phyloP scores from a whole-genome alignment of 2,113 vertebrate genomes.

The Gymnogyps californianus region DNA sequence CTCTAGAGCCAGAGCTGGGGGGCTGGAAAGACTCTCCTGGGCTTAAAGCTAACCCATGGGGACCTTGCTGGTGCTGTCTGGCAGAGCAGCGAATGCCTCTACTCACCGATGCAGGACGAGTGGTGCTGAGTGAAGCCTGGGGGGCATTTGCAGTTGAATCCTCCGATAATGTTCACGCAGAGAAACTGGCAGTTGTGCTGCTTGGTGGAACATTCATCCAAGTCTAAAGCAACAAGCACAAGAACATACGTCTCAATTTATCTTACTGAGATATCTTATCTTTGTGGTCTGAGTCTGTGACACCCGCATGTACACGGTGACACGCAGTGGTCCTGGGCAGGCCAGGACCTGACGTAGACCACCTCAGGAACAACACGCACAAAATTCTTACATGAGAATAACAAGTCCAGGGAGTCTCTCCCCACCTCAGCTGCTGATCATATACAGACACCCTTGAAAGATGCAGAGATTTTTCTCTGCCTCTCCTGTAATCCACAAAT shows the following conservation, averaged over 20 bases:
- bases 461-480: background rate
- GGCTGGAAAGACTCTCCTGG: background rate
- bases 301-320: fast-evolving
- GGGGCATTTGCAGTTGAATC: slow-evolving; percentile 92
- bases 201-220: slow-evolving; percentile 93
- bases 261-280: background rate
- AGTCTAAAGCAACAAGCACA: slow-evolving; percentile 69
- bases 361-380: background rate
- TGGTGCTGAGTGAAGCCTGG: slow-evolving; percentile 91
- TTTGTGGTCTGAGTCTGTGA: background rate
- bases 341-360: fast-evolving
- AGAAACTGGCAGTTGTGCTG: slow-evolving; percentile 97
- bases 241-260: background rate
- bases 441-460: background rate
- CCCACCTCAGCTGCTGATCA: background rate
- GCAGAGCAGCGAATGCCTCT: background rate
- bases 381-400: fast-evolving
- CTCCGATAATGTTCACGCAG: slow-evolving; percentile 88
- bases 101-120: slow-evolving; percentile 89
- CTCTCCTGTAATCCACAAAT: background rate
- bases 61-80: background rate
- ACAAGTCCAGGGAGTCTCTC: background rate
- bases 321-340: background rate
- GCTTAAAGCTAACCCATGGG: fast-evolving
- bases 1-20: background rate